These are phyloP conservation scores for Heliconius ethilla DNA, from an alignment of 2,888 invertebrate genomes.

Conservation along the genomic window DNA sequence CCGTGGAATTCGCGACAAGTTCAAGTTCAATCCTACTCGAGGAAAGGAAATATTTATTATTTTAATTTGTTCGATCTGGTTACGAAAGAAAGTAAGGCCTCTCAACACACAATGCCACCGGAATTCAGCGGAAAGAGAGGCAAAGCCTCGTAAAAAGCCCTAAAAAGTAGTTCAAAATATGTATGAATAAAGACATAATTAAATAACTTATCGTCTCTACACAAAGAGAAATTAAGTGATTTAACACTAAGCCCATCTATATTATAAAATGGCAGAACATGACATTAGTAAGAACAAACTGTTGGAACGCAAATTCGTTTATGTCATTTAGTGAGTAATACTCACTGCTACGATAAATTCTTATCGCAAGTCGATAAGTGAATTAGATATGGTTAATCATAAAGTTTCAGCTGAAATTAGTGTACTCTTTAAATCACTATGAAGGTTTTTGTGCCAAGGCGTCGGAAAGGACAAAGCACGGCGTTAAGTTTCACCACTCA, in stretches of 20 bases:
- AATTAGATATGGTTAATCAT: slow-evolving; percentile 46
- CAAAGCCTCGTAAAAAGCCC: too few species aligned
- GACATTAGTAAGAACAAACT: neutral
- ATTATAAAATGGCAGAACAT: neutral
- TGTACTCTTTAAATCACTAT: neutral
- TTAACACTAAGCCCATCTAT: neutral
- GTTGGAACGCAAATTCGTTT: slow-evolving; percentile 2
- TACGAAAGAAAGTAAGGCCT: too few species aligned
- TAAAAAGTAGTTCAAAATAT: too few species aligned
- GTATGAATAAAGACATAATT: too few species aligned
- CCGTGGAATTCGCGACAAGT: too few species aligned
- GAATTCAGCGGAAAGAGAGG: too few species aligned
- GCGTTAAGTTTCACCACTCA: neutral
- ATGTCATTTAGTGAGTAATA: slow-evolving; percentile 9
- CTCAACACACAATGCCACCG: too few species aligned
- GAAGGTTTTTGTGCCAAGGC: neutral
- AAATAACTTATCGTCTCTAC: too few species aligned
- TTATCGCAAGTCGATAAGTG: slow-evolving; percentile 50
- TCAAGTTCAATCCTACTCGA: too few species aligned
- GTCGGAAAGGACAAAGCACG: neutral
- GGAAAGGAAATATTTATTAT: too few species aligned
- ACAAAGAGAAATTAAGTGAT: neutral
- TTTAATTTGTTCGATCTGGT: too few species aligned
- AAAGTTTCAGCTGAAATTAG: neutral
- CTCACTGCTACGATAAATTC: slow-evolving; percentile 34